A percentile compares a stretch with the other conserved stretches of the same genome.
Evolutionary conservation across 2,113 vertebrate genomes (phyloP).

Genomic region (Microcebus murinus): DNA sequence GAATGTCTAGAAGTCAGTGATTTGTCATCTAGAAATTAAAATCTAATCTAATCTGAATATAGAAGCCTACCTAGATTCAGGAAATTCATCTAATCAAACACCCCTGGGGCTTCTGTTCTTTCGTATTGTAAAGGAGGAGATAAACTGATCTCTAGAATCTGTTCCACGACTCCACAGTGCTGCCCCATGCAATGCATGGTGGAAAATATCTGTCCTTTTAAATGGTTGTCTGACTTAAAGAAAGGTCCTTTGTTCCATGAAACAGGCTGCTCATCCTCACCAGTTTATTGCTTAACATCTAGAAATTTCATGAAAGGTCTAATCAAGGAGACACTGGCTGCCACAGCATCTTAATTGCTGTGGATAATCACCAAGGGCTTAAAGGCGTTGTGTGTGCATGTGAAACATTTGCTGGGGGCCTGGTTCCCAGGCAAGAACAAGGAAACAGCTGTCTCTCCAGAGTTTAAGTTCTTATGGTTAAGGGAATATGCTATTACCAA

Average conservation of each 20-base stretch:
- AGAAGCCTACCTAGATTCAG: neutral
- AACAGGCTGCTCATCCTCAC: neutral
- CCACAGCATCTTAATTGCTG: conserved; percentile 35
- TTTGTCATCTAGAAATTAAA: conserved; percentile 39
- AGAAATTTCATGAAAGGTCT: conserved; percentile 52
- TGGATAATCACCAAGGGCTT: conserved; percentile 53
- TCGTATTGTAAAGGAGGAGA: neutral
- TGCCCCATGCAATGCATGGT: neutral
- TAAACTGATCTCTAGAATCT: neutral
- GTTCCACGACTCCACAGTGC: neutral
- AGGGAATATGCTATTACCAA: conserved; percentile 27
- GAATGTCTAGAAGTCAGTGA: neutral
- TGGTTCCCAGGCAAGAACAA: conserved; percentile 51
- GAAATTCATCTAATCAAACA: neutral
- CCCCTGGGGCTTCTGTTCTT: neutral
- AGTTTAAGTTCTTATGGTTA: conserved; percentile 53
- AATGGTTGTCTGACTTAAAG: neutral
- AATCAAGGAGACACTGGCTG: conserved; percentile 69
- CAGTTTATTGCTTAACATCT: conserved; percentile 66
- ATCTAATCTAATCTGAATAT: neutral
- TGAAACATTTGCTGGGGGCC: conserved; percentile 49
- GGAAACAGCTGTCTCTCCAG: conserved; percentile 48
- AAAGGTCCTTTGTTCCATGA: conserved; percentile 5
- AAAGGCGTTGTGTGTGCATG: conserved; percentile 10
- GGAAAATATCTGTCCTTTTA: neutral